Base-by-base conservation (phyloP, 2,113 vertebrate genomes). In the Myxocyprinus asiaticus region DNA sequence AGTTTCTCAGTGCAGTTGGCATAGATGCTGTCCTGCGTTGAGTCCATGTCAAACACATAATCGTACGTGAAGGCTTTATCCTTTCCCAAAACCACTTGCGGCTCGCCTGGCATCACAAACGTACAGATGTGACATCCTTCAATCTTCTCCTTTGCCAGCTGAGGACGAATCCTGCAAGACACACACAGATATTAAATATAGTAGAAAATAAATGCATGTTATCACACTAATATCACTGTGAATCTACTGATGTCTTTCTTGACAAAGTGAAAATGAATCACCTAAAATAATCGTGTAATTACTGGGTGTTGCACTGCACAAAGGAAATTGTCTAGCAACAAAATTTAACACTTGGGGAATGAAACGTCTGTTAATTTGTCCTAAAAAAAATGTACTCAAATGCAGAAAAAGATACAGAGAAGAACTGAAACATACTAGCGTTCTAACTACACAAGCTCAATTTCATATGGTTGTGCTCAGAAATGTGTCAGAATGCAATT, bases 91-190 rank as follows among this genome's bases (percentile, higher is more conserved):
- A 98, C 95, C 72, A 99, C 96, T 88, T 98, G 96, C 66, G 97
- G 97, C 84, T 99, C 97, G 17, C 94, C 95, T 3, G 95, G 95
- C 81, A 95, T 99, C 85, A 98, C 95, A 6, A 94, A 96, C 0
- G 97, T 98, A 84, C 97, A 99, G 84, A 99, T 97, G 92, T 99
- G 97, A 84, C 97, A 99, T 91, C 97, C 97, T 88, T 99, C 97
- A 43, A 99, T 98, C 90, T 95, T 97, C 88, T 99, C 97, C 86
- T 95, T 91, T 86, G 97, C 94, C 88, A 98, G 92, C 87, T 99
- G 97, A 77, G 97, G 97, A 85, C 97, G 95, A 80, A 99, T 96
- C 92, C 97, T 99, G 84, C 8, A 68, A 68, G 22, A 33, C 22
- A 33, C 22, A 33, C 1, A 33, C 22, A 78, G 5, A 68, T 33